Evolutionary conservation across 2,888 invertebrate species (phyloP), one percentile per base, ranked within the genome.

Genomic region (Myathropa florea): DNA sequence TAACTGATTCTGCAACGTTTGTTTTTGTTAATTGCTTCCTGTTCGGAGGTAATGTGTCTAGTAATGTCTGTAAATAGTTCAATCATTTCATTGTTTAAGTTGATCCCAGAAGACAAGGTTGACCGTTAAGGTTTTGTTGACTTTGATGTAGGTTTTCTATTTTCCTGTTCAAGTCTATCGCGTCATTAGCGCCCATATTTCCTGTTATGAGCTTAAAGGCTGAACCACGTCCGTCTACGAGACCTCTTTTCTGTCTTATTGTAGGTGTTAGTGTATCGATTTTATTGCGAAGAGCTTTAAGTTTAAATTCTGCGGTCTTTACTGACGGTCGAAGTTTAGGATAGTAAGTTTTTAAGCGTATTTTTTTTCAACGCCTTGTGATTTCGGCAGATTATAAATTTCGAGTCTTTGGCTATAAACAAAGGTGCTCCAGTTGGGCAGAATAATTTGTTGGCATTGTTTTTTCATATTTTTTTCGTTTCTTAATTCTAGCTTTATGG

Each of bases 61-160:
- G 77, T 77, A 3, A 79, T n/a, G 46, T 79, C 71, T 9, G 46
- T 23, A 39, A 79, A 72, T 65, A 71, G 55, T 72, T 79, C 28
- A 1, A 65, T 79, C 71, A 79, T 79, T 59, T 71, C 0, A 57
- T 57, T 24, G 23, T 57, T 57, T 24, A 57, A 57, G 23, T 23
- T 23, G 23, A 57, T 57, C 23, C 23, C 23, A 23, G 57, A 57
- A 57, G 57, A 1, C 24, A 57, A n/a, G n/a, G 6, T 23, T 12
- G 30, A 63, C 63, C 57, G 57, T 57, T 46, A n/a, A 46, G 46
- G 46, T 18, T 18, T 18, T 46, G n/a, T 46, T 46, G 46, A n/a
- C n/a, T 46, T 46, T 46, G 18, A 46, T n/a, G n/a, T 46, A 18
- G 46, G n/a, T n/a, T 46, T n/a, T 46, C 46, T 46, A 46, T 18